phyloP scores from a whole-genome alignment of 2,113 vertebrate genomes.

The Brienomyrus longianalis region DNA sequence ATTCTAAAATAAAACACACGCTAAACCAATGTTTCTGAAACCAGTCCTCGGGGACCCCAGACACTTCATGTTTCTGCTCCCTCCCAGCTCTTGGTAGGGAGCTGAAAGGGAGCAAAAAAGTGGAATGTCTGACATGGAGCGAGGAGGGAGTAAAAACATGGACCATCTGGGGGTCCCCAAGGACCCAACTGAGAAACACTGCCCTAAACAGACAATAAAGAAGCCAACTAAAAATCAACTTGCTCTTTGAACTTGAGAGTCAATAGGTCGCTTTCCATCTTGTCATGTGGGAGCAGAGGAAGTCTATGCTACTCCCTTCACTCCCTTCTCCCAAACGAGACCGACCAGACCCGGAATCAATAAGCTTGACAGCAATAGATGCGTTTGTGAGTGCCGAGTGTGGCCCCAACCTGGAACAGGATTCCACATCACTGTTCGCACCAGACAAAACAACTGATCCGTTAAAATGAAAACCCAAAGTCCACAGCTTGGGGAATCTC shows the following conservation, averaged over 20 bases:
- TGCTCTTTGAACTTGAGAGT: not conserved
- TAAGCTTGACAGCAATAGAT: not conserved
- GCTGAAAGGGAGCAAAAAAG: not conserved
- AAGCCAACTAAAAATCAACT: not conserved
- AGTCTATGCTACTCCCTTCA: not conserved
- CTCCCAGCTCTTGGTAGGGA: not conserved
- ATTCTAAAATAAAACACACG: not conserved
- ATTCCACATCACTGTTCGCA: not conserved
- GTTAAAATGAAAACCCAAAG: not conserved
- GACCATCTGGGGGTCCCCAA: not conserved
- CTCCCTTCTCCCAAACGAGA: not conserved
- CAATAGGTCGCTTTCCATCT: not conserved
- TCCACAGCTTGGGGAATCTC: not conserved
- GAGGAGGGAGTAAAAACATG: not conserved
- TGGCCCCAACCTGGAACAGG: not conserved
- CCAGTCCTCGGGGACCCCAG: not conserved
- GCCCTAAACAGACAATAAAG: not conserved
- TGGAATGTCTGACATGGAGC: not conserved
- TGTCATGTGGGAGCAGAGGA: not conserved
- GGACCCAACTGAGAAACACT: not conserved
- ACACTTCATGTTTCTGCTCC: not conserved
- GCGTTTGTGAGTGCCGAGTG: not conserved
- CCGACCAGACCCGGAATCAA: not conserved
- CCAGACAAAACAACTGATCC: not conserved
- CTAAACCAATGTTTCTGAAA: not conserved